phyloP scores from a whole-genome alignment of 2,797 vertebrate species.

The Periophthalmus magnuspinnatus region DNA sequence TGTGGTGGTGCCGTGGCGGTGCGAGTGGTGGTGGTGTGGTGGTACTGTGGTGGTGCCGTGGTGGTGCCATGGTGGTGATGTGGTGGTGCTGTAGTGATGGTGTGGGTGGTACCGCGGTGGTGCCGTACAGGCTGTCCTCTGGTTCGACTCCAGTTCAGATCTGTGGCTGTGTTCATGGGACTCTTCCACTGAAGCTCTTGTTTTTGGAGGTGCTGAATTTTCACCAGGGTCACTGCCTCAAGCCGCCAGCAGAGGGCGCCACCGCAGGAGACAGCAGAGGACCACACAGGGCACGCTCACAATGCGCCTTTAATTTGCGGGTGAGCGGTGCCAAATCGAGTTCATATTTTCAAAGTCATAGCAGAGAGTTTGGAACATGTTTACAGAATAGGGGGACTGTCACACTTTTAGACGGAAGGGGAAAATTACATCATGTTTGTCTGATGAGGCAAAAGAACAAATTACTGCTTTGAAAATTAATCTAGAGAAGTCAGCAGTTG shows the following conservation, averaged over 20 bases:
- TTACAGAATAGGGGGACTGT: slow-evolving; percentile 23
- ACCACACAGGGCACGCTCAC: slow-evolving; percentile 72
- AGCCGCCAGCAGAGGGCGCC: slow-evolving; percentile 71
- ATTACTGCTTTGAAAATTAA: background rate
- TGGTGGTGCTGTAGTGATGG: too few relatives aligned
- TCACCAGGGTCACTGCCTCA: slow-evolving; percentile 70
- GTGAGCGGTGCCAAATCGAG: slow-evolving; percentile 57
- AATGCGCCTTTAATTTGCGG: slow-evolving; percentile 69
- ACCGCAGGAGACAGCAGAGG: slow-evolving; percentile 55
- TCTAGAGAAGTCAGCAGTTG: background rate
- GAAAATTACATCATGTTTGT: background rate
- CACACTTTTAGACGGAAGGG: slow-evolving; percentile 8
- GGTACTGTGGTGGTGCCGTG: too few relatives aligned
- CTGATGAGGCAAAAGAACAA: background rate
- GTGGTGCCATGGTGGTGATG: too few relatives aligned
- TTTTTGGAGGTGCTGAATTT: slow-evolving; percentile 65
- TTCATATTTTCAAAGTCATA: slow-evolving; percentile 57
- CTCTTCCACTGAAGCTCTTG: slow-evolving; percentile 43
- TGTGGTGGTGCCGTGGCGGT: background rate
- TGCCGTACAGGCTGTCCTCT: too few relatives aligned
- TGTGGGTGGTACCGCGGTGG: too few relatives aligned
- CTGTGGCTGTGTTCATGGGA: slow-evolving; percentile 15
- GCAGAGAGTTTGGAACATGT: slow-evolving; percentile 40
- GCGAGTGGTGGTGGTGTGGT: too few relatives aligned
- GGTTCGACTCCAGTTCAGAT: slow-evolving; percentile 10